Percentiles rank a stretch among this genome's conserved stretches.
These are phyloP conservation scores for Enteromius paludinosus DNA, from an alignment of 2,797 vertebrate species.

Conservation along the genomic window DNA sequence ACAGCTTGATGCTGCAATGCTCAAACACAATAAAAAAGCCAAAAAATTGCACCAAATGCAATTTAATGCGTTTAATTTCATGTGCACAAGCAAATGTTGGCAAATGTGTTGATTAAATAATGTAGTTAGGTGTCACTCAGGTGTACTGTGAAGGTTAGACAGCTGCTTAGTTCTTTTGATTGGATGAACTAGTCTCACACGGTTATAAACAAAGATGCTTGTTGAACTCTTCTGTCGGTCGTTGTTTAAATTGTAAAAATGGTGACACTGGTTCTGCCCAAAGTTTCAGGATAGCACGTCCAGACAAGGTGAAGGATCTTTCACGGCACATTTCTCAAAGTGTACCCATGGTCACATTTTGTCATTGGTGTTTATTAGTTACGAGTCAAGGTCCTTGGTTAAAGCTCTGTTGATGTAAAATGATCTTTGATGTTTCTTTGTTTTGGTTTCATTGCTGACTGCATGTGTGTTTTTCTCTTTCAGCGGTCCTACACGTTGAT, in stretches of 20 bases:
- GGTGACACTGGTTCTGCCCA: background rate
- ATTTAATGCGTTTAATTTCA: background rate
- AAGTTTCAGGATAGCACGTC: background rate
- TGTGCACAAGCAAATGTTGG: background rate
- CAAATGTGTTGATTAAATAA: background rate
- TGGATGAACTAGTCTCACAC: background rate
- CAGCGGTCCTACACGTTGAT: constrained; percentile 98
- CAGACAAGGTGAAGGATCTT: constrained; percentile 11
- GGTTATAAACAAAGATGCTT: constrained; percentile 12
- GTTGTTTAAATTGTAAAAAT: constrained; percentile 14
- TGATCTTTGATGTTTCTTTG: constrained; percentile 31
- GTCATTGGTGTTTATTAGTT: constrained; percentile 38
- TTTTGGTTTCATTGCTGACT: constrained; percentile 65
- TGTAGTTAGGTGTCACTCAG: background rate
- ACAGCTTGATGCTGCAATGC: background rate
- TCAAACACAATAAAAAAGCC: background rate
- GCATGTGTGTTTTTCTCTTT: constrained; percentile 66
- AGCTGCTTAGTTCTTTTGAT: background rate
- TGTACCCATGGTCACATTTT: constrained; percentile 33
- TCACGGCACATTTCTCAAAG: constrained; percentile 10
- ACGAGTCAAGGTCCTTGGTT: constrained; percentile 15
- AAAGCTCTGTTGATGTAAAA: constrained; percentile 28
- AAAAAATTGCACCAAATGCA: background rate
- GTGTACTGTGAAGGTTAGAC: background rate
- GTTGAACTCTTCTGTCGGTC: background rate